A percentile compares a stretch with the other conserved stretches of the same genome.
These are phyloP conservation scores for Enteromius radiatus DNA, from an alignment of 2,797 vertebrate species.

Conservation along the genomic window DNA sequence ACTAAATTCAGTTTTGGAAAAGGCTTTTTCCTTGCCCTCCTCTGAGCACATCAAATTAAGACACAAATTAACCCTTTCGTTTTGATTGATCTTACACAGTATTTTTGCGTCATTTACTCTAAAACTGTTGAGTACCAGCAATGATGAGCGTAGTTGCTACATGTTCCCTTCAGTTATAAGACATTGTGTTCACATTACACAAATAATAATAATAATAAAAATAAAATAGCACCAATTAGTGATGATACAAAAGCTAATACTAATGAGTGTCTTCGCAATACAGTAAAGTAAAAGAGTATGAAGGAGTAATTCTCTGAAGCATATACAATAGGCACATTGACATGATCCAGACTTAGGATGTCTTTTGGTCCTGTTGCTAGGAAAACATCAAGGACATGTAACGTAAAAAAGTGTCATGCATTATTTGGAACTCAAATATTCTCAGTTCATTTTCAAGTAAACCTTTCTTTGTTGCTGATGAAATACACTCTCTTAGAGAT, in stretches of 20 bases:
- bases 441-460: slow-evolving; percentile 88
- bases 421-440: slow-evolving; percentile 73
- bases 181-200: slow-evolving; percentile 96
- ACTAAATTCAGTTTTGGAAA: slow-evolving; percentile 66
- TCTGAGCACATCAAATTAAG: slow-evolving; percentile 57
- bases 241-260: slow-evolving; percentile 86
- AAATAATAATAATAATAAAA: slow-evolving; percentile 56
- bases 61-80: slow-evolving; percentile 69
- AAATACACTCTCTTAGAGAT: slow-evolving; percentile 81
- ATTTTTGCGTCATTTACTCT: slow-evolving; percentile 61
- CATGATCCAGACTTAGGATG: slow-evolving; percentile 74
- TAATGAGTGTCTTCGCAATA: slow-evolving; percentile 82
- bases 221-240: slow-evolving; percentile 94
- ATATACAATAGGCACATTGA: slow-evolving; percentile 76
- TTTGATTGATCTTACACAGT: slow-evolving; percentile 73
- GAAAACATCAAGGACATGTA: slow-evolving; percentile 68
- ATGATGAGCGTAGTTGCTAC: slow-evolving; percentile 77
- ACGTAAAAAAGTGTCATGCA: slow-evolving; percentile 81
- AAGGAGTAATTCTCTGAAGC: slow-evolving; percentile 69
- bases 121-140: slow-evolving; percentile 80
- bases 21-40: slow-evolving; percentile 68
- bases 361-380: slow-evolving; percentile 72
- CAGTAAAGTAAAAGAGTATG: slow-evolving; percentile 83
- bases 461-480: slow-evolving; percentile 75
- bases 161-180: slow-evolving; percentile 79